A percentile compares a stretch with the other conserved stretches of the same genome.
phyloP scores from a whole-genome alignment of 2,113 vertebrate genomes.

The Phycodurus eques region DNA sequence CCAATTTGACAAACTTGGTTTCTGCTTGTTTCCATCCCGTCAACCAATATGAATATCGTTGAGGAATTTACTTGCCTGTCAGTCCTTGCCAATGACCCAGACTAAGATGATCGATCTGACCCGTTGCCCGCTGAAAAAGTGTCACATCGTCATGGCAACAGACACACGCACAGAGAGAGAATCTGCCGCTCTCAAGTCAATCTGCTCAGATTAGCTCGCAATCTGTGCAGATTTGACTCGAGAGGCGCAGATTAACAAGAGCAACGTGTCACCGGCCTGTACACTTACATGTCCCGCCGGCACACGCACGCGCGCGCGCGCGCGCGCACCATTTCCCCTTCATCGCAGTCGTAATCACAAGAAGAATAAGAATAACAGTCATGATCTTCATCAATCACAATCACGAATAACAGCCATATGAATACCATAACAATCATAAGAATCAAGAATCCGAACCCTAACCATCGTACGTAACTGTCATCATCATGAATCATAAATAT shows the following conservation, averaged over 20 bases:
- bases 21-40: neutral
- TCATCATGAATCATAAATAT: too few relatives aligned
- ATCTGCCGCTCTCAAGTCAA: neutral
- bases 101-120: neutral
- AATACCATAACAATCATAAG: too few relatives aligned
- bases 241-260: neutral
- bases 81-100: neutral
- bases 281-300: neutral
- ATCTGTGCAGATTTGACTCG: conserved; percentile 2
- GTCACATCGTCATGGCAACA: conserved; percentile 3
- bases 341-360: neutral
- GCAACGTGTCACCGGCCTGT: neutral
- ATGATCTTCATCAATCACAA: too few relatives aligned
- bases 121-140: neutral
- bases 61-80: neutral
- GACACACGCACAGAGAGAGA: neutral
- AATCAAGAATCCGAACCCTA: too few relatives aligned
- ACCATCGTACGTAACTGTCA: too few relatives aligned
- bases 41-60: neutral
- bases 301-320: neutral
- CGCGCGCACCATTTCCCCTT: neutral
- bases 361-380: neutral
- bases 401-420: too few relatives aligned
- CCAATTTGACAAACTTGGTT: neutral
- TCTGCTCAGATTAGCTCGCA: conserved; percentile 1